Evolutionary conservation across 2,888 invertebrate genomes (phyloP).

Genomic region (Monopis laevigella): DNA sequence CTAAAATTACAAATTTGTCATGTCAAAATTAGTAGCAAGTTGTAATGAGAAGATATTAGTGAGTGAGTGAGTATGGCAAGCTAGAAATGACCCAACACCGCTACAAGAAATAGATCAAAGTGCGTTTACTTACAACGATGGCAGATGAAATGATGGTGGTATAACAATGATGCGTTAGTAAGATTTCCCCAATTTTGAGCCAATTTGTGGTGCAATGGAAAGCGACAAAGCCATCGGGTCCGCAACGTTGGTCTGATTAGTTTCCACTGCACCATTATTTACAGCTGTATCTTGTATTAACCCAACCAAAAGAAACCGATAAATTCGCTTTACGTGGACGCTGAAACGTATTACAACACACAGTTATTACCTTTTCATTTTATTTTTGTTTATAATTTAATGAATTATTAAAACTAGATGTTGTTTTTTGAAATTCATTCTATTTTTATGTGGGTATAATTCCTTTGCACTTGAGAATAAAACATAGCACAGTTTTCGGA

Average conservation of each 20-base stretch:
- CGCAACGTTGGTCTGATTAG: slow-evolving; percentile 51
- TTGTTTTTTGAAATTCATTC: no score
- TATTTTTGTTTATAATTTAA: no score
- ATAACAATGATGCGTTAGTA: slow-evolving; percentile 66
- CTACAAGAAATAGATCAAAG: slow-evolving; percentile 19
- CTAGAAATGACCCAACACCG: neutral
- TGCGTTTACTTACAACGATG: slow-evolving; percentile 62
- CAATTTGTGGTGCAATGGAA: slow-evolving; percentile 65
- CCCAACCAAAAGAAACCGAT: slow-evolving; percentile 66
- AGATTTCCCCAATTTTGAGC: slow-evolving; percentile 63
- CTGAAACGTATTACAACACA: slow-evolving; percentile 65
- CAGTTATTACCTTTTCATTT: no score
- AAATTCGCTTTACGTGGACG: slow-evolving; percentile 62
- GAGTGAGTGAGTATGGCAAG: no score
- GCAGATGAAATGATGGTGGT: slow-evolving; percentile 54
- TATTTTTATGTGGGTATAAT: no score
- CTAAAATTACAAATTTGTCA: no score
- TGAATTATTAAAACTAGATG: no score
- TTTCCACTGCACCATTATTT: slow-evolving; percentile 63
- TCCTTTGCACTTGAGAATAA: no score
- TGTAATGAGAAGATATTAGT: no score
- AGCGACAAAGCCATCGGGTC: slow-evolving; percentile 58
- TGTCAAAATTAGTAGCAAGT: no score
- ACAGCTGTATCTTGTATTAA: slow-evolving; percentile 69
- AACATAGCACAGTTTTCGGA: no score